Percentiles rank a stretch among this genome's conserved stretches.
Conservation (phyloP, 1,140 invertebrate species). For the Cepaea nemoralis region DNA sequence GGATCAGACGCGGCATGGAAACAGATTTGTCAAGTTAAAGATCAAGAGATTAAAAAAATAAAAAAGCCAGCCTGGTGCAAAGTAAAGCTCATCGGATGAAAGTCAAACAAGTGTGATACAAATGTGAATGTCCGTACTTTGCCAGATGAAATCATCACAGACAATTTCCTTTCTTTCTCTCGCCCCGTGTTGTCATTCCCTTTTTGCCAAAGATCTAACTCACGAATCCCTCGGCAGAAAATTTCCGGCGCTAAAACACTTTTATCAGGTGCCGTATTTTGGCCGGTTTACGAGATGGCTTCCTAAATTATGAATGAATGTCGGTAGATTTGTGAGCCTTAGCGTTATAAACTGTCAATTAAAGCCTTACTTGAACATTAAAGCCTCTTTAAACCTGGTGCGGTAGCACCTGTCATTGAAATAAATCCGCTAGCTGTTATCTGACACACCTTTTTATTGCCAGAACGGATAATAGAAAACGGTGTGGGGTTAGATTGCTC, state of each 20-base stretch:
- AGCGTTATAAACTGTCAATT: background rate
- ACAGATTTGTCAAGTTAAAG: too few species aligned
- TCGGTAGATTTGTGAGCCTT: background rate
- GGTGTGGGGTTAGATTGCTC: too few species aligned
- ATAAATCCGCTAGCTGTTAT: too few species aligned
- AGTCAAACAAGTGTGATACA: conserved; percentile 1
- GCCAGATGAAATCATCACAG: background rate
- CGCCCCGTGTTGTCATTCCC: background rate
- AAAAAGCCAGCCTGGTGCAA: background rate
- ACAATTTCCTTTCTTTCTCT: background rate
- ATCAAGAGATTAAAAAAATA: too few species aligned
- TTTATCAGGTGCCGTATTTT: background rate
- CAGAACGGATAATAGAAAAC: too few species aligned
- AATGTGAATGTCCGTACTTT: background rate
- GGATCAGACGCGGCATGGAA: too few species aligned
- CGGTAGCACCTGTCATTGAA: background rate
- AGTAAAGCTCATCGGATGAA: background rate
- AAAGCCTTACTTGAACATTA: too few species aligned
- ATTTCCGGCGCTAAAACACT: background rate
- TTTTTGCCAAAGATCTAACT: too few species aligned
- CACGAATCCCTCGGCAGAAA: background rate
- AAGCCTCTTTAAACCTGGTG: too few species aligned
- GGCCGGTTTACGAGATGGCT: background rate
- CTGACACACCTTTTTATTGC: too few species aligned
- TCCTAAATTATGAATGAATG: background rate